Base-by-base conservation (phyloP, 2,797 vertebrate genomes). In the Danio tinwini region DNA sequence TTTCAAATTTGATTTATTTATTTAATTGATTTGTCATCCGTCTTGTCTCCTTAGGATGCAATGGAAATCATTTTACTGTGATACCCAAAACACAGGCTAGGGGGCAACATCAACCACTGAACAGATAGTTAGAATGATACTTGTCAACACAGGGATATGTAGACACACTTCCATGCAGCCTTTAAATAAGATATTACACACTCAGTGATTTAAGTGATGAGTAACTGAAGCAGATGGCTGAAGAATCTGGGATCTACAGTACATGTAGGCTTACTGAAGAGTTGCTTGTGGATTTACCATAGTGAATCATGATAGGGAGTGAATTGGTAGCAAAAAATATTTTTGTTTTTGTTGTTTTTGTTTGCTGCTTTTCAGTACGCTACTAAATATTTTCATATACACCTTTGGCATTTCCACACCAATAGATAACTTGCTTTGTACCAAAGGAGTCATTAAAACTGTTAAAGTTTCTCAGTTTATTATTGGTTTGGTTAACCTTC, bases 121-220 rank as follows among this genome's bases (percentile, higher is more conserved):
- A 77, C 76, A 83, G 74, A 82, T 83, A 29, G 75, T 42, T 10
- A 19, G 59, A 77, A 64, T 13, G 64, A 69, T 58, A 71, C 72
- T 39, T 19, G 37, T 39, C 68, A 68, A 69, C 64, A 37, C 21
- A 63, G 80, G 71, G 55, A 76, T n/a, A n/a, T 72, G 59, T 61
- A 47, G 69, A 62, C 53, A 62, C 53, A 40, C 53, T 74, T 77
- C 56, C 61, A 37, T 42, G 56, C 44, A 40, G 49, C 56, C 76
- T 75, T 47, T 81, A 72, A 78, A 77, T 65, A 70, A 84, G 65
- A 86, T 68, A 85, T 86, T 80, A 86, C 84, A 86, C 67, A 62
- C 64, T 17, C 11, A 29, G 68, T 52, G 81, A 74, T 72, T 62
- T 81, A 42, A 56, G 80, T 83, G 78, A 85, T 76, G 47, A 78